Evolutionary conservation across 2,888 invertebrate genomes (phyloP).

Genomic region (Helleia helle): DNA sequence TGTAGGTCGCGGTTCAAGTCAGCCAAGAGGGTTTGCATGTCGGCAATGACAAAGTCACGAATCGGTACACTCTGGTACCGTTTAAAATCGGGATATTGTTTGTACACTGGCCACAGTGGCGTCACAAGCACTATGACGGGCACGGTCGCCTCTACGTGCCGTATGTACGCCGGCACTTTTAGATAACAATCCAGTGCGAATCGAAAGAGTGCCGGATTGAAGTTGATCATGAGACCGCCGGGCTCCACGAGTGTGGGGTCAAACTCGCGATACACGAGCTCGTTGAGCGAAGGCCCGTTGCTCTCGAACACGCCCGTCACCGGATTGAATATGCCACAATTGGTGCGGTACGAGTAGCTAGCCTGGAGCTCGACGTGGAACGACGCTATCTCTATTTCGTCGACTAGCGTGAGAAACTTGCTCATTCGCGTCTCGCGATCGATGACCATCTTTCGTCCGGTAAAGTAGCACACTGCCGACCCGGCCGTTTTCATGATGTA

Average conservation of each 20-base stretch:
- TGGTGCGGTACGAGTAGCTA: conserved; percentile 5
- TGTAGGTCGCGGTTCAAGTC: conserved; percentile 5
- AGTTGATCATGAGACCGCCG: background rate
- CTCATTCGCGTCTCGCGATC: conserved; percentile 1
- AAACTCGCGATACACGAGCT: conserved; percentile 8
- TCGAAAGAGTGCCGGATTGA: conserved; percentile 9
- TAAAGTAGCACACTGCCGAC: conserved; percentile 6
- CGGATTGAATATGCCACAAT: background rate
- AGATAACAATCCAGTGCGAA: conserved; percentile 10
- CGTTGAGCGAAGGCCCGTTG: conserved; percentile 4
- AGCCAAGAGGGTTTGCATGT: conserved; percentile 9
- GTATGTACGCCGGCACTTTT: conserved; percentile 10
- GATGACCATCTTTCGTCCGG: conserved; percentile 4
- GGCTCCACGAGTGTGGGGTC: background rate
- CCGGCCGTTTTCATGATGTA: conserved; percentile 4
- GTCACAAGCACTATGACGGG: conserved; percentile 6
- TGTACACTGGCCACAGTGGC: conserved; percentile 9
- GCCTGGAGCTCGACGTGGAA: conserved; percentile 4
- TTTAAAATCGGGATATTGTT: conserved; percentile 8
- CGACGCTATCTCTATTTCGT: conserved; percentile 2
- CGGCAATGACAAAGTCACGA: conserved; percentile 3
- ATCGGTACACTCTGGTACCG: conserved; percentile 10
- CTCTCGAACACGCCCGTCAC: background rate
- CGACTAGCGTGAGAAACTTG: conserved; percentile 7
- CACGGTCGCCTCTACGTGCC: conserved; percentile 7